These are phyloP conservation scores for Sceliomorpha sp. DNA, from an alignment of 2,888 invertebrate genomes.

Conservation along the genomic window DNA sequence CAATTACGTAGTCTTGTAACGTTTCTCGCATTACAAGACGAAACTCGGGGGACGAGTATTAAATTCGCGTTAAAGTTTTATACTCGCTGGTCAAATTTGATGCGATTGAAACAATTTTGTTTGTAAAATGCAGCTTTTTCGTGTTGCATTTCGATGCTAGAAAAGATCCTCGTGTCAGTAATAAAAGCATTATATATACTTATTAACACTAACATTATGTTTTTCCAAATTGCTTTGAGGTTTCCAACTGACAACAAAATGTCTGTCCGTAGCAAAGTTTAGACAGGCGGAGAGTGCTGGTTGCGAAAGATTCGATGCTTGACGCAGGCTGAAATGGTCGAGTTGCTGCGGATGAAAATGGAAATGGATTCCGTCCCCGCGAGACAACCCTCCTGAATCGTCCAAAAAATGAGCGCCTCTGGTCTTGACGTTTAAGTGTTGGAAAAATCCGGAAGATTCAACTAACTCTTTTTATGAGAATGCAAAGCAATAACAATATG, in stretches of 20 bases:
- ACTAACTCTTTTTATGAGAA: constrained; percentile 28
- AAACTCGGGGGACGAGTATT: constrained; percentile 1
- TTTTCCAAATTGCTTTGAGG: constrained; percentile 19
- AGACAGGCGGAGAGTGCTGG: constrained; percentile 41
- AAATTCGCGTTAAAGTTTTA: no score
- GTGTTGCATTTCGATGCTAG: not conserved
- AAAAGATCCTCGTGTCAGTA: no score
- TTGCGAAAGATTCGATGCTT: constrained; percentile 47
- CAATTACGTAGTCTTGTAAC: constrained; percentile 47
- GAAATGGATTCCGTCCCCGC: constrained; percentile 47
- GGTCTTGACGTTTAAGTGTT: constrained; percentile 47
- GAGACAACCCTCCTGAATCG: constrained; percentile 47
- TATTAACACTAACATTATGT: no score
- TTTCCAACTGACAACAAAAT: constrained; percentile 43
- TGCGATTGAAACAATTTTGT: no score
- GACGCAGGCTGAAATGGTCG: constrained; percentile 48
- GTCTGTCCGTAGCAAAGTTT: constrained; percentile 47
- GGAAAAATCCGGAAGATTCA: constrained; percentile 36
- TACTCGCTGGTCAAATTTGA: constrained; percentile 13
- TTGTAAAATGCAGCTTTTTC: constrained; percentile 5
- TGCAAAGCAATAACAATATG: constrained; percentile 38
- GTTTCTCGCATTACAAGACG: constrained; percentile 30
- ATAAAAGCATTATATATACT: not conserved
- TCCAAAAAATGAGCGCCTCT: constrained; percentile 44
- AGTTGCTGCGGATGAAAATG: constrained; percentile 51